phyloP scores from a whole-genome alignment of 2,888 invertebrate species.

The Orthonevra nobilis region DNA sequence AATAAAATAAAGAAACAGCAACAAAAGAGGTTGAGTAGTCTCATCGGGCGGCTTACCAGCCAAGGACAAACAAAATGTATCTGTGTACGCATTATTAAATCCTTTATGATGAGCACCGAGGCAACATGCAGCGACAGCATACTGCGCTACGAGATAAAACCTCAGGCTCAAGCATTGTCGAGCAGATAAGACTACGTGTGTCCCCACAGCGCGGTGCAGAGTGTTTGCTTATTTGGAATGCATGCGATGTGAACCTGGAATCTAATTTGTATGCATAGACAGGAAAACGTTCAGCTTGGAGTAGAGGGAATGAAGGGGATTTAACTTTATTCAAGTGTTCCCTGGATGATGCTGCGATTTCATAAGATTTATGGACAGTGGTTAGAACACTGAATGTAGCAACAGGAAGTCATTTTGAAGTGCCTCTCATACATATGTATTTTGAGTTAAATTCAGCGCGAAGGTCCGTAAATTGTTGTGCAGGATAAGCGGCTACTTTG shows the following conservation, averaged over 20 bases:
- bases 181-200: constrained; percentile 41
- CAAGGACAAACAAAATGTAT: constrained; percentile 44
- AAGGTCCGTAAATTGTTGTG: too few relatives aligned
- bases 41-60: too few relatives aligned
- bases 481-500: too few relatives aligned
- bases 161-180: constrained; percentile 45
- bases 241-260: constrained; percentile 36
- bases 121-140: constrained; percentile 53
- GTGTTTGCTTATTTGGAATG: neutral
- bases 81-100: constrained; percentile 54
- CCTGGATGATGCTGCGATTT: constrained; percentile 26
- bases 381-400: too few relatives aligned
- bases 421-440: too few relatives aligned
- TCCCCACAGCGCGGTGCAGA: neutral
- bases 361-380: constrained; percentile 41
- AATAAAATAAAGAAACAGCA: too few relatives aligned
- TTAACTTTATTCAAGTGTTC: constrained; percentile 49
- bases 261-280: constrained; percentile 66
- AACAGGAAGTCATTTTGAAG: too few relatives aligned
- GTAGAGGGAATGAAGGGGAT: constrained; percentile 1
- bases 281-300: constrained; percentile 57
- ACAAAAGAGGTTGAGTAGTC: too few relatives aligned
- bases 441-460: too few relatives aligned
- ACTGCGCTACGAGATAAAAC: constrained; percentile 26
- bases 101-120: constrained; percentile 55